Percentiles rank a stretch among this genome's conserved stretches.
These are phyloP conservation scores for Yponomeuta plumbellus DNA, from an alignment of 2,888 invertebrate species.

Conservation along the genomic window DNA sequence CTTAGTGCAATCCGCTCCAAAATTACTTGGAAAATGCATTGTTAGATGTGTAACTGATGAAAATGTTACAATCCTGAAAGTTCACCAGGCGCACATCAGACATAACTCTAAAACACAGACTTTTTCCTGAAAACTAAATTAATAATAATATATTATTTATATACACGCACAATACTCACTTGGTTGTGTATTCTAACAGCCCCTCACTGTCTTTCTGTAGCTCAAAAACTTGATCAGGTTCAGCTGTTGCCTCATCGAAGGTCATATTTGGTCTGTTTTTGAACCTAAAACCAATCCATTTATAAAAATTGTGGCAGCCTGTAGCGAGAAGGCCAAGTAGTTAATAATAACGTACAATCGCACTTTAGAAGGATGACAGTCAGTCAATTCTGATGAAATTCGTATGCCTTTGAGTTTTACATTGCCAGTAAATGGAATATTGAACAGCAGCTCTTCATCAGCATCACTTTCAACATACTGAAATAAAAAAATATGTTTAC, in stretches of 20 bases:
- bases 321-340: neutral
- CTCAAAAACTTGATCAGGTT: slow-evolving; percentile 93
- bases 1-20: slow-evolving; percentile 88
- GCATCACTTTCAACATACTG: slow-evolving; percentile 97
- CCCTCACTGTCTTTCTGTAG: slow-evolving; percentile 87
- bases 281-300: slow-evolving; percentile 76
- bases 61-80: slow-evolving; percentile 92
- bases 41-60: slow-evolving; percentile 92
- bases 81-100: neutral
- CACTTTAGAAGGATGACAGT: slow-evolving; percentile 89
- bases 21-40: slow-evolving; percentile 93
- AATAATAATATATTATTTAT: slow-evolving; percentile 10
- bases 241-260: slow-evolving; percentile 88
- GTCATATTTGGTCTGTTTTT: slow-evolving; percentile 96
- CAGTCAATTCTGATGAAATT: slow-evolving; percentile 91
- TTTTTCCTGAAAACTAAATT: neutral
- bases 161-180: slow-evolving; percentile 76
- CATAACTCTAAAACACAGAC: slow-evolving; percentile 18
- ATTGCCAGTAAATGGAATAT: slow-evolving; percentile 97
- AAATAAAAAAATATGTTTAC: slow-evolving; percentile 28
- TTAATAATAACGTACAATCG: slow-evolving; percentile 82
- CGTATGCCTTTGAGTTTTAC: slow-evolving; percentile 96
- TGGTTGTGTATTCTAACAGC: slow-evolving; percentile 90
- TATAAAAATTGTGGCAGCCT: neutral
- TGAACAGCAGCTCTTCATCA: slow-evolving; percentile 96